These are phyloP conservation scores for Homarus americanus DNA, from an alignment of 1,140 invertebrate genomes.

Conservation along the genomic window DNA sequence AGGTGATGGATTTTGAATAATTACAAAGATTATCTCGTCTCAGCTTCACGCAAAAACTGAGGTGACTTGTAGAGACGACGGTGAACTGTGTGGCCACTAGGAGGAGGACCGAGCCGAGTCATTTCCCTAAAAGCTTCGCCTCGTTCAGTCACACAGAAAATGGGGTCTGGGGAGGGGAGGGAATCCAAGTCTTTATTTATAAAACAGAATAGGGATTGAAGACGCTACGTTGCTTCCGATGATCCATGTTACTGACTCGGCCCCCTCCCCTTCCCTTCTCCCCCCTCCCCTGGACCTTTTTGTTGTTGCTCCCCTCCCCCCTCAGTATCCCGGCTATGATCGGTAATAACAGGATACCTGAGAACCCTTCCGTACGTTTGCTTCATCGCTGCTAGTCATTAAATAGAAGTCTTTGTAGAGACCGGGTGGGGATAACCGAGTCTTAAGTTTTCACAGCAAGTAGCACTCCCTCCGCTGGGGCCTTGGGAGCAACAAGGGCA, in stretches of 20 bases:
- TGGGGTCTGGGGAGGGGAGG: neutral
- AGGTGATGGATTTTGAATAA: no score
- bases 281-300: no score
- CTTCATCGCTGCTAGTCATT: constrained; percentile 36
- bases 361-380: neutral
- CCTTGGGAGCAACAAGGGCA: constrained; percentile 30
- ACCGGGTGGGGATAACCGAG: neutral
- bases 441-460: neutral
- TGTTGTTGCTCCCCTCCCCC: neutral
- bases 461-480: constrained; percentile 17
- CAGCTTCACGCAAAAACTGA: neutral
- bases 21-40: constrained; percentile 20
- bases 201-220: neutral
- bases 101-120: neutral
- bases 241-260: neutral
- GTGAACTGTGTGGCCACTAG: neutral
- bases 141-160: neutral
- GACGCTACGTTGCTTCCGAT: constrained; percentile 17
- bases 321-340: constrained; percentile 14
- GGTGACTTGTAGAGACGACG: neutral
- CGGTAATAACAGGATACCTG: constrained; percentile 55
- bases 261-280: constrained; percentile 13
- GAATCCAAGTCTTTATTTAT: neutral
- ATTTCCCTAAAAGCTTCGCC: neutral
- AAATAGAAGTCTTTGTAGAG: constrained; percentile 50